Evolutionary conservation across 2,113 vertebrate genomes (phyloP), one percentile per base, ranked within the genome.

Genomic region (Rana temporaria): DNA sequence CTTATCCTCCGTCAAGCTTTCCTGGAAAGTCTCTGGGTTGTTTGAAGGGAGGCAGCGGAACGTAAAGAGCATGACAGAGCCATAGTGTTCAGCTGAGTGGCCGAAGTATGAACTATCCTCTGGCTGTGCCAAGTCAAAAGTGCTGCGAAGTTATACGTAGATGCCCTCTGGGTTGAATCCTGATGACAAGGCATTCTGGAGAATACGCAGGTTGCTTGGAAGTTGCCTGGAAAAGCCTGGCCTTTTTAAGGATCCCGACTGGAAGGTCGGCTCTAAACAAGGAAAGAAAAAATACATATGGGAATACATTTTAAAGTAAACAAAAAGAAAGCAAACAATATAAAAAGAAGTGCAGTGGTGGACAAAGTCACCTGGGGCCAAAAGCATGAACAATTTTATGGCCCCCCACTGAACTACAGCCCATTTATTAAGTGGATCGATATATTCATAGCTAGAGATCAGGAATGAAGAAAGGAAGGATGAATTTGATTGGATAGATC

Each of bases 151-250:
- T 96, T 91, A 99, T 89, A 99, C 98, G 16, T 99, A 99, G 89
- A 99, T 99, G 70, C 97, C 98, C 88, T 99, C 97, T 0, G 98
- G 98, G 88, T 99, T 99, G 82, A 99, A 95, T 62, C 95, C 94
- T 42, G 97, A 96, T 0, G 93, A 95, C 75, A 97, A 88, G 4
- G 96, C 94, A 72, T 93, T 97, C 87, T 97, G 96, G 7, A 98
- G 95, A 84, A 97, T 94, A 17, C 96, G 95, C 12, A 99, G 94
- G 84, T 96, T 96, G 84, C 94, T 94, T 80, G 96, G 95, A 73
- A 95, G 91, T 0, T 94, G 90, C 77, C 96, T 93, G 0, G 96
- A 94, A 0, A 93, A 93, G 14, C 92, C 91, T 0, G 96, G 96
- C 16, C 97, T 95, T 89, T 98, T 98, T 90, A 98, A 86, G 5